Evolutionary conservation across 1,140 invertebrate species (phyloP).

Genomic region (Heliconius hermathena): DNA sequence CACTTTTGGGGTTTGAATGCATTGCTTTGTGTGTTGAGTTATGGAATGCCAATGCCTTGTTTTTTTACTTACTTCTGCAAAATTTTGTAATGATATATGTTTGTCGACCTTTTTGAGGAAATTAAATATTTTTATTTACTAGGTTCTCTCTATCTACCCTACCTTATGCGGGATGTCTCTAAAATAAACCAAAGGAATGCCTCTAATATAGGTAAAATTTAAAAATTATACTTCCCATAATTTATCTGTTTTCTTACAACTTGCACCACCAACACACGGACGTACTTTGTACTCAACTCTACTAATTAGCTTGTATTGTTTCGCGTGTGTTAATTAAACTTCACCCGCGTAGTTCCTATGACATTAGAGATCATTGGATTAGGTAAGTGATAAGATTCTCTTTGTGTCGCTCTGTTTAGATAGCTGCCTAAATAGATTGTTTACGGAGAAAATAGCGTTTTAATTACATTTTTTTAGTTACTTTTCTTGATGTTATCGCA

Average conservation of each 20-base stretch:
- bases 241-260: not conserved
- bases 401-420: not conserved
- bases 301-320: conserved; percentile 44
- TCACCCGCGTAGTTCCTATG: conserved; percentile 25
- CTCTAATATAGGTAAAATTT: too few relatives aligned
- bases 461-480: not conserved
- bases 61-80: too few relatives aligned
- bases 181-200: too few relatives aligned
- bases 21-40: too few relatives aligned
- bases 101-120: too few relatives aligned
- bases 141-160: too few relatives aligned
- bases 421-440: not conserved
- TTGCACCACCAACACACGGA: conserved; percentile 18
- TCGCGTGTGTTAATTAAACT: conserved; percentile 44
- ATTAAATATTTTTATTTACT: too few relatives aligned
- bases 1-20: too few relatives aligned
- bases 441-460: not conserved
- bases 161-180: too few relatives aligned
- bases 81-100: too few relatives aligned
- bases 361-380: conserved; percentile 14
- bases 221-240: too few relatives aligned
- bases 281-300: conserved; percentile 42
- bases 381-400: conserved; percentile 8
- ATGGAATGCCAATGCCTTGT: too few relatives aligned
- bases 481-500: not conserved